Evolutionary conservation across 2,797 vertebrate species (phyloP).

Genomic region (Neomorphus geoffroyi): DNA sequence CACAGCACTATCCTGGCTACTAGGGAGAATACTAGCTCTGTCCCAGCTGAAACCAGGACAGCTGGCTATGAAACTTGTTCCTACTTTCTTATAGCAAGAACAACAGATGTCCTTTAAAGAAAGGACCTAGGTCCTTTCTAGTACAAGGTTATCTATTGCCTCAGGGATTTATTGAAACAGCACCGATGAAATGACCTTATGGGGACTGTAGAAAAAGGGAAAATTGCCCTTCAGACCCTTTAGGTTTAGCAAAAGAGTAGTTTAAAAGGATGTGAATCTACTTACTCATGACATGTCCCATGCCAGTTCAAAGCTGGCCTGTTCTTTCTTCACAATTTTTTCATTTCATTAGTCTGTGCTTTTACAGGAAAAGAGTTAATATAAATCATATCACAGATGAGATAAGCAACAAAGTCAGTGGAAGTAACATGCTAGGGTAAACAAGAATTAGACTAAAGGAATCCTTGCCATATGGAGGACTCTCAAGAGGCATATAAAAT

Average conservation of each 20-base stretch:
- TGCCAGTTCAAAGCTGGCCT: background rate
- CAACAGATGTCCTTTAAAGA: background rate
- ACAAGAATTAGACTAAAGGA: constrained; percentile 44
- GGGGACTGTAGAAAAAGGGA: background rate
- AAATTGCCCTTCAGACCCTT: background rate
- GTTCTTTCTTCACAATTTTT: background rate
- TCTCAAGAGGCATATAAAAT: constrained; percentile 47
- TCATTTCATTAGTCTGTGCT: constrained; percentile 37
- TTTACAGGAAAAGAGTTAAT: constrained; percentile 56
- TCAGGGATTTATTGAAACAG: background rate
- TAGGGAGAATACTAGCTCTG: no score
- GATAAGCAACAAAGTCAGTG: constrained; percentile 59
- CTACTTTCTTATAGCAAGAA: background rate
- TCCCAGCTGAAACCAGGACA: no score
- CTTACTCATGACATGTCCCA: constrained; percentile 22
- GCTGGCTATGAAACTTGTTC: background rate
- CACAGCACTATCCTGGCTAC: no score
- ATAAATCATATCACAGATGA: constrained; percentile 50
- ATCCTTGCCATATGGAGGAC: background rate
- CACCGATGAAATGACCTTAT: background rate
- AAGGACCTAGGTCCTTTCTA: background rate
- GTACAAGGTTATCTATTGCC: background rate
- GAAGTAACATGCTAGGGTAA: constrained; percentile 44
- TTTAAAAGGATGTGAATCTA: constrained; percentile 30
- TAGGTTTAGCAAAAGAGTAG: constrained; percentile 1